Evolutionary conservation across 2,888 invertebrate species (phyloP), one percentile per base, ranked within the genome.

Genomic region (Autographa gamma): DNA sequence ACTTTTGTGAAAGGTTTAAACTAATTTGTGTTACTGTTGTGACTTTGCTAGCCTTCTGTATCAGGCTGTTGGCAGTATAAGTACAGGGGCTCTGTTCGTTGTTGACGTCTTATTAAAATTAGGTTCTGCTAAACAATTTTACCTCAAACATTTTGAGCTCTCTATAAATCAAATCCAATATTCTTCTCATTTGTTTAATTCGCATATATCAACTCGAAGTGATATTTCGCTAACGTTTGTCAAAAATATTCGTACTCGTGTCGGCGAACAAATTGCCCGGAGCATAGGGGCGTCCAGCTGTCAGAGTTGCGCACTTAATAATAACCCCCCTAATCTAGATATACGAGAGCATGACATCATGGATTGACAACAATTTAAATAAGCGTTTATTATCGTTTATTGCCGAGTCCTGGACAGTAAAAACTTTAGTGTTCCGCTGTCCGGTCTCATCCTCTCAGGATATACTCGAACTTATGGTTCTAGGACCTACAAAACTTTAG

Each of bases 281-380:
- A n/a, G n/a, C 48, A 48, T 48, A 48, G 48, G 48, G 48, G 48
- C 48, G 48, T 48, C 48, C 48, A 48, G 48, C 48, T 48, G 48
- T n/a, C 48, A 48, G 48, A 48, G n/a, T 48, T 48, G 48, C 48
- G n/a, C 48, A 48, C 48, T n/a, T 48, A 48, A n/a, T 48, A 48
- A 48, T 48, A 48, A 48, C 48, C 48, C 59, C 60, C 38, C 16
- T 32, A 60, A 60, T 34, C 38, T 60, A 38, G 38, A 60, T 60
- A n/a, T 38, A 7, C 19, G n/a, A 18, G 32, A 48, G n/a, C n/a
- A 48, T 48, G 48, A 48, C 48, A 48, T 48, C 48, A 48, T 48
- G 48, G 48, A 48, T 48, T n/a, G 48, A 48, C 48, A 48, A 48
- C 48, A 48, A 16, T 48, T 48, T 48, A 48, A 48, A 48, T 48